Conservation (phyloP, 2,797 vertebrate species). For the Tiaroga cobitis region DNA sequence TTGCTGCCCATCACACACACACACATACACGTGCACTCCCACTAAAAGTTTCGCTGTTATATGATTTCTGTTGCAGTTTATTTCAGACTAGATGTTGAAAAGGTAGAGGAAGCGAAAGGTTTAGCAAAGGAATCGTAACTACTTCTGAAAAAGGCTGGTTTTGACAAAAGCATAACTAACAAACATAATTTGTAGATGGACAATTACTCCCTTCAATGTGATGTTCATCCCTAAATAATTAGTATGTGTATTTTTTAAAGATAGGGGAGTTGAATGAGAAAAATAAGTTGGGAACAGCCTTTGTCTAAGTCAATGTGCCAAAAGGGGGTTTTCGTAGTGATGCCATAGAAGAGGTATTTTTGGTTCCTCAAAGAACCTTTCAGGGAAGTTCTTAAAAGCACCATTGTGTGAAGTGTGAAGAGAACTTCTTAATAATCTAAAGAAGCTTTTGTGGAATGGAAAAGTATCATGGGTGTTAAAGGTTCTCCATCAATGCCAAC, state of each 20-base stretch:
- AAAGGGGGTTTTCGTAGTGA: background rate
- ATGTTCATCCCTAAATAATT: background rate
- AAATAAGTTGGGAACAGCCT: background rate
- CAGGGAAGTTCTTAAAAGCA: background rate
- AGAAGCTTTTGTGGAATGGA: background rate
- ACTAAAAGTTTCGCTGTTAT: background rate
- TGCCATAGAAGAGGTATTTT: background rate
- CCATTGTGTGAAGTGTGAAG: background rate
- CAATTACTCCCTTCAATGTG: background rate
- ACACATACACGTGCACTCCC: constrained; percentile 6
- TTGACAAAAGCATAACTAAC: background rate
- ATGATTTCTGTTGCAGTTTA: constrained; percentile 23
- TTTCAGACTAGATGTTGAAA: background rate
- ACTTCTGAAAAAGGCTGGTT: background rate
- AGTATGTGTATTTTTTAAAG: background rate
- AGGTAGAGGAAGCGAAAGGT: constrained; percentile 11
- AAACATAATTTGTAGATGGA: background rate
- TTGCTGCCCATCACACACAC: constrained; percentile 27
- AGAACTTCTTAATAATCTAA: background rate
- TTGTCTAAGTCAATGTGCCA: background rate
- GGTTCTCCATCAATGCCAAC: background rate
- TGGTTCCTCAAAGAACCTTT: background rate
- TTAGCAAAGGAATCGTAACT: background rate
- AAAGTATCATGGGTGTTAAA: background rate
- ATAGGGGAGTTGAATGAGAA: background rate